phyloP scores from a whole-genome alignment of 2,797 vertebrate species.

The Brachyrhaphis roseni region DNA sequence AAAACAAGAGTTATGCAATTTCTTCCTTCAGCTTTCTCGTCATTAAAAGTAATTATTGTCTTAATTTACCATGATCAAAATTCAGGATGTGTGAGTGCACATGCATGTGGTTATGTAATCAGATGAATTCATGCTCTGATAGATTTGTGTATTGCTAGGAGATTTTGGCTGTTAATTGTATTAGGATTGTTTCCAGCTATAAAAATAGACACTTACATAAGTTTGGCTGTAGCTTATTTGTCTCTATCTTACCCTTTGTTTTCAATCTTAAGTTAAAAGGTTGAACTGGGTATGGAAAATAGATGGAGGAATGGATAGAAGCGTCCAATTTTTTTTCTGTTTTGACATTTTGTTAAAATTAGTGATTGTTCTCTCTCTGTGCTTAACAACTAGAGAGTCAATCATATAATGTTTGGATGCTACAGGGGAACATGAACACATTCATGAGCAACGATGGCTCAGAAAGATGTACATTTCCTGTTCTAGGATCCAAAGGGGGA shows the following conservation, averaged over 20 bases:
- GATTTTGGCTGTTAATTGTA: slow-evolving; percentile 34
- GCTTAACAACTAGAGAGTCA: neutral
- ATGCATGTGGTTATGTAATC: slow-evolving; percentile 57
- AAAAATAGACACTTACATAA: slow-evolving; percentile 45
- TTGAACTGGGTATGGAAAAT: neutral
- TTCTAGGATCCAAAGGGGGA: too few relatives aligned
- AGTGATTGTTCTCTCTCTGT: neutral
- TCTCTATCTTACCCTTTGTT: neutral
- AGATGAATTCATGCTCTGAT: slow-evolving; percentile 45
- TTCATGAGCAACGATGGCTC: neutral
- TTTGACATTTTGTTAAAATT: neutral
- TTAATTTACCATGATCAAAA: slow-evolving; percentile 66
- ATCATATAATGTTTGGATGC: neutral
- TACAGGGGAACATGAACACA: neutral
- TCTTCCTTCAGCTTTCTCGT: slow-evolving; percentile 36
- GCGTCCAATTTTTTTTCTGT: neutral
- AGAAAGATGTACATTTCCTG: too few relatives aligned
- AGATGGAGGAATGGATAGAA: neutral
- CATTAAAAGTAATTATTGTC: slow-evolving; percentile 65
- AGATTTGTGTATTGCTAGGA: slow-evolving; percentile 38
- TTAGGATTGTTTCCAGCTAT: slow-evolving; percentile 33
- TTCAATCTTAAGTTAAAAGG: neutral
- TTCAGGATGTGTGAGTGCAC: slow-evolving; percentile 31
- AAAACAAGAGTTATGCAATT: slow-evolving; percentile 63
- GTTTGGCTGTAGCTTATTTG: slow-evolving; percentile 8